phyloP scores from a whole-genome alignment of 2,888 invertebrate genomes.

The Onthophagus sagittarius region DNA sequence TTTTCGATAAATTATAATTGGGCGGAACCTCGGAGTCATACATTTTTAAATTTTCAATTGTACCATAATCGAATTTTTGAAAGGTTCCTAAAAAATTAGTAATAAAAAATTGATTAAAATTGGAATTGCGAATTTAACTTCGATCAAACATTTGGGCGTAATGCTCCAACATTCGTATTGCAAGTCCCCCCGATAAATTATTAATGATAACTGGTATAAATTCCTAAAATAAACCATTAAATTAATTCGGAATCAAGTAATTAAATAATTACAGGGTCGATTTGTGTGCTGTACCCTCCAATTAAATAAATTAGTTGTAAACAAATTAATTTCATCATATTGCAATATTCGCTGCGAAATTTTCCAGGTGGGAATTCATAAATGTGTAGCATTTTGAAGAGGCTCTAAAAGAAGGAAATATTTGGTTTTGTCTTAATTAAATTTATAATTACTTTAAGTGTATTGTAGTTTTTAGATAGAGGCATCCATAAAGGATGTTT shows the following conservation, averaged over 20 bases:
- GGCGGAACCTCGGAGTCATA: slow-evolving; percentile 47
- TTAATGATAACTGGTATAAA: slow-evolving; percentile 32
- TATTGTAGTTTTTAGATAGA: not conserved
- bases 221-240: slow-evolving; percentile 52
- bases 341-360: slow-evolving; percentile 20
- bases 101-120: not conserved
- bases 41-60: slow-evolving; percentile 28
- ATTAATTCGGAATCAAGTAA: not conserved
- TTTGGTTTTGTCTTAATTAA: not conserved
- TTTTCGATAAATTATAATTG: slow-evolving; percentile 44
- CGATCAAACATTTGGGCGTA: slow-evolving; percentile 54
- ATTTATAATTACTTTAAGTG: not conserved
- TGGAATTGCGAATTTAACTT: not conserved
- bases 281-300: slow-evolving; percentile 26
- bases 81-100: not conserved
- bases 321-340: slow-evolving; percentile 13
- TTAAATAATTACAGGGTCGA: slow-evolving; percentile 25
- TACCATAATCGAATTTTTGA: slow-evolving; percentile 40
- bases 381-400: not conserved
- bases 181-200: slow-evolving; percentile 30
- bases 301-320: not conserved
- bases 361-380: slow-evolving; percentile 43
- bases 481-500: slow-evolving; percentile 11
- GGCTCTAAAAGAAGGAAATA: not conserved
- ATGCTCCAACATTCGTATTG: slow-evolving; percentile 64